Evolutionary conservation across 2,113 vertebrate genomes (phyloP).

Genomic region (Carassius auratus): DNA sequence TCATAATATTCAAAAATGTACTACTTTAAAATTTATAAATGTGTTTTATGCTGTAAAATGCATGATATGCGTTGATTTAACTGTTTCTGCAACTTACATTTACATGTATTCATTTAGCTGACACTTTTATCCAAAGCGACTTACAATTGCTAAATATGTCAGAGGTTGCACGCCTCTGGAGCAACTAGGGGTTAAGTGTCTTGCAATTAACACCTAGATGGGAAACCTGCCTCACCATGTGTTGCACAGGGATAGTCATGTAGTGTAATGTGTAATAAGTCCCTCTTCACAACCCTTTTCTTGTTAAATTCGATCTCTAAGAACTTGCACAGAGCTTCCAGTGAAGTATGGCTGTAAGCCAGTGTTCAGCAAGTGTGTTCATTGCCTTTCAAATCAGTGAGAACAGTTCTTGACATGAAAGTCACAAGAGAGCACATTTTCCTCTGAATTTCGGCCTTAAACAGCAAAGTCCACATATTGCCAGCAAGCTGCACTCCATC

Average conservation of each 20-base stretch:
- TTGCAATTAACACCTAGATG: no score
- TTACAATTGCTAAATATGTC: no score
- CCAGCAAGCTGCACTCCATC: background rate
- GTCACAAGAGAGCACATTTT: slow-evolving; percentile 5
- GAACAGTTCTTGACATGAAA: background rate
- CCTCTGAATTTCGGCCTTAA: background rate
- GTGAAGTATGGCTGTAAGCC: background rate
- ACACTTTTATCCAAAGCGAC: no score
- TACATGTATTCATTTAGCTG: no score
- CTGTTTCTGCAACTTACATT: no score
- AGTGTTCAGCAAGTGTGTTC: background rate
- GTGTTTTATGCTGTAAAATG: no score
- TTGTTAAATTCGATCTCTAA: background rate
- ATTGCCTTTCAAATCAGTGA: background rate
- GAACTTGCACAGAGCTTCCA: background rate
- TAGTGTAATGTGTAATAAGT: background rate
- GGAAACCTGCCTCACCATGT: background rate
- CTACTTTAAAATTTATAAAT: no score
- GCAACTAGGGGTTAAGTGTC: no score
- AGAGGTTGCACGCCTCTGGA: no score
- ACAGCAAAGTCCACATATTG: background rate
- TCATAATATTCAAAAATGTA: no score
- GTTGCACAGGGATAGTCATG: background rate
- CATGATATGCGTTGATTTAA: no score
- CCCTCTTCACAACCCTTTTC: background rate